Percentiles rank a stretch among this genome's conserved stretches.
phyloP scores from a whole-genome alignment of 2,797 vertebrate genomes.

The Pelodytes ibericus region DNA sequence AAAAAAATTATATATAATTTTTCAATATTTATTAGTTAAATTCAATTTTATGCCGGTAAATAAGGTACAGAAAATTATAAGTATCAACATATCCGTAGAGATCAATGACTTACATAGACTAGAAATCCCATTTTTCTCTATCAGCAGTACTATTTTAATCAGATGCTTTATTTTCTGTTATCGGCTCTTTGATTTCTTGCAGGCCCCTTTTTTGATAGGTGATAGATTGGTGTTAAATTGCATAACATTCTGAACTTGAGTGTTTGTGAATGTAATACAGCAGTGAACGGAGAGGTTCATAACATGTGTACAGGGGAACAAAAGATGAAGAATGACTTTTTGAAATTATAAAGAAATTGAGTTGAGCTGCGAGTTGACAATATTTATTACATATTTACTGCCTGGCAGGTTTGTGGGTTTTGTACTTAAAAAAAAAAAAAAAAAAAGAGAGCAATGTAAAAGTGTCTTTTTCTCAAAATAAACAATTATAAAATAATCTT shows the following conservation, averaged over 20 bases:
- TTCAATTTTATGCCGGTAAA: background rate
- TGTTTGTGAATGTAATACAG: conserved; percentile 13
- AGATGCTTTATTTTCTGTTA: background rate
- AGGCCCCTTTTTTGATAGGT: conserved; percentile 18
- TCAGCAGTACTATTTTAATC: conserved; percentile 12
- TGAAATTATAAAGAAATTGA: background rate
- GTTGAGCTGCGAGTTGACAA: background rate
- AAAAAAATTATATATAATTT: background rate
- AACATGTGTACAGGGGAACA: background rate
- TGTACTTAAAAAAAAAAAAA: too few relatives aligned
- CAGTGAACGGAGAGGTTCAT: background rate
- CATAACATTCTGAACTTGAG: background rate
- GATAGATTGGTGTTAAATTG: conserved; percentile 34
- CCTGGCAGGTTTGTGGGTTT: too few relatives aligned
- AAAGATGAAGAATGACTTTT: background rate
- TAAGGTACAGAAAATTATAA: background rate
- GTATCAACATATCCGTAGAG: background rate
- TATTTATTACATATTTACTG: background rate
- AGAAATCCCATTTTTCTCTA: background rate
- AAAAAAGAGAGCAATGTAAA: background rate
- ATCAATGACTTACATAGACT: conserved; percentile 2
- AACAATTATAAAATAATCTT: too few relatives aligned
- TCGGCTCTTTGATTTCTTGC: conserved; percentile 6
- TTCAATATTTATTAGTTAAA: background rate
- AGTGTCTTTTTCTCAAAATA: background rate